A percentile compares a stretch with the other conserved stretches of the same genome.
Evolutionary conservation across 2,797 vertebrate species (phyloP).

Genomic region (Spinibarbus caldwelli): DNA sequence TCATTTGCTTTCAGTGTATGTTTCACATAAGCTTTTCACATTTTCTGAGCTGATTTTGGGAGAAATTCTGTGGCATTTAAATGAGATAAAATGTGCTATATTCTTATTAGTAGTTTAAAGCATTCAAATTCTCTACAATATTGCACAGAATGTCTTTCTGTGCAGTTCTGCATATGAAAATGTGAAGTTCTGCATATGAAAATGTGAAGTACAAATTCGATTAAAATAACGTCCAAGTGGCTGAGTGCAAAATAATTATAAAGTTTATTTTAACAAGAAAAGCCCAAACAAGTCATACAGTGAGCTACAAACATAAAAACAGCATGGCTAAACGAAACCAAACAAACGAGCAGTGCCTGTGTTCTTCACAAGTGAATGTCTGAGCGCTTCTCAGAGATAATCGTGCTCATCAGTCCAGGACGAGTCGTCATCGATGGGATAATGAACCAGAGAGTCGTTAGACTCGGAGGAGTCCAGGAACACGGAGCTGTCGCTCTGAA

Average conservation of each 20-base stretch:
- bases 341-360: not conserved
- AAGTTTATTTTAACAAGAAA: slow-evolving; percentile 51
- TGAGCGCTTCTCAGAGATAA: slow-evolving; percentile 27
- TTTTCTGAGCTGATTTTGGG: not conserved
- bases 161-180: not conserved
- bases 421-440: not conserved
- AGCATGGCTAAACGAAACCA: not conserved
- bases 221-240: not conserved
- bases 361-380: not conserved
- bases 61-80: not conserved
- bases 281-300: slow-evolving; percentile 23
- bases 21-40: not conserved
- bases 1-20: not conserved
- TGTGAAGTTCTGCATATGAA: no score
- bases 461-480: slow-evolving; percentile 16
- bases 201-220: rapidly evolving
- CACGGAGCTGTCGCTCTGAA: slow-evolving; percentile 21
- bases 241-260: slow-evolving; percentile 26
- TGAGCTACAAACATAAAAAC: slow-evolving; percentile 41
- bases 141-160: not conserved
- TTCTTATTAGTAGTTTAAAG: not conserved
- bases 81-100: not conserved
- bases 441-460: not conserved
- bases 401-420: slow-evolving; percentile 34
- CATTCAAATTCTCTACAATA: no score